Percentiles rank a stretch among this genome's conserved stretches.
phyloP scores from a whole-genome alignment of 2,113 vertebrate species.

The Pluvialis apricaria region DNA sequence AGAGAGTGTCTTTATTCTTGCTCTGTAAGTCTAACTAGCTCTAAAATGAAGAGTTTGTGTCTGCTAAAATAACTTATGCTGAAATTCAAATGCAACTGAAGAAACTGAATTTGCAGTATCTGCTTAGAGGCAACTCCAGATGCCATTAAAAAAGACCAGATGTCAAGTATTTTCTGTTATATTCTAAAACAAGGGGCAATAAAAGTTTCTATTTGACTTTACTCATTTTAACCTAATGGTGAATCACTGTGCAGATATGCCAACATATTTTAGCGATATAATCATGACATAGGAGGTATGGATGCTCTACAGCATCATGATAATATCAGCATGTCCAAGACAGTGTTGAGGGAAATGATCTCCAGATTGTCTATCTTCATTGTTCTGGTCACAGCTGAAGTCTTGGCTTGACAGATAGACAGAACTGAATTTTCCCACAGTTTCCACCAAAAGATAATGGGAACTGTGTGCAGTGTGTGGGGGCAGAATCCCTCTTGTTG shows the following conservation, averaged over 20 bases:
- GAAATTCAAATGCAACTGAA: constrained; percentile 25
- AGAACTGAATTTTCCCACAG: not conserved
- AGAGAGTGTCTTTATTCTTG: not conserved
- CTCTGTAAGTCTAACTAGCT: not conserved
- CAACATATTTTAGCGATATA: constrained; percentile 35
- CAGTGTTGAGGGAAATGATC: constrained; percentile 13
- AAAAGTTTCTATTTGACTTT: constrained; percentile 58
- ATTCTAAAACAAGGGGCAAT: constrained; percentile 44
- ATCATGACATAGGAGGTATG: constrained; percentile 18
- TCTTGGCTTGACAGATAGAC: not conserved
- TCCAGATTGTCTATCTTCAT: constrained; percentile 11
- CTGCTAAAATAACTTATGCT: not conserved
- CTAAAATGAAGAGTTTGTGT: not conserved
- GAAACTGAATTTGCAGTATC: constrained; percentile 43
- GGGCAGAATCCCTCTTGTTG: not conserved
- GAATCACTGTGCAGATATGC: constrained; percentile 37
- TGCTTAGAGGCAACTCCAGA: constrained; percentile 54
- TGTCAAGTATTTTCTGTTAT: constrained; percentile 56
- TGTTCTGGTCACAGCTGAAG: constrained; percentile 3
- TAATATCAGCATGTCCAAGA: not conserved
- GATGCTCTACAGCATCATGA: constrained; percentile 26
- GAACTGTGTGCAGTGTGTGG: not conserved
- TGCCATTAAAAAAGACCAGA: constrained; percentile 67
- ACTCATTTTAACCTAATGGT: constrained; percentile 27
- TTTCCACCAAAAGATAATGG: not conserved